Evolutionary conservation across 2,888 invertebrate genomes (phyloP), one percentile per base, ranked within the genome.

Genomic region (Apamea anceps): DNA sequence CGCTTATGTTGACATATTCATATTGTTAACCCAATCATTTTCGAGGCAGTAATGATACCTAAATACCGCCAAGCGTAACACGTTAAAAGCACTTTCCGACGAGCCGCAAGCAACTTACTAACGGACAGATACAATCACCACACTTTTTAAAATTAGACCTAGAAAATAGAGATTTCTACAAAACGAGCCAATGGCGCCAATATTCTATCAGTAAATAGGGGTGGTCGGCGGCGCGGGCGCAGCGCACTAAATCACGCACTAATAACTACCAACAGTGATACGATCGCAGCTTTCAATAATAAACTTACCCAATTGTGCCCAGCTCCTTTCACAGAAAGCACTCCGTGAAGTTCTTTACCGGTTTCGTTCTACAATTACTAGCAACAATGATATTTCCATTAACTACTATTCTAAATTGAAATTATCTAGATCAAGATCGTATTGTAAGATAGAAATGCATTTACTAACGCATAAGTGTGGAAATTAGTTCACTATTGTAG

Each of bases 201-300:
- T 93, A 92, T 90, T 93, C 92, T 93, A 91, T 93, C 92, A 91
- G 93, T 93, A 94, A 94, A 93, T 93, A 93, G 94, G 95, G 95
- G 95, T 95, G 95, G 95, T 94, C 94, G 91, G 90, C 89, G 87
- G 91, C 90, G 90, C 90, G 87, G 89, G 88, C 89, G 88, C 86
- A 90, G 87, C 88, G 91, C 93, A 95, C 94, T 96, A 96, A 96
- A 96, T 96, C 96, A 96, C 91, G 89, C 90, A 91, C 95, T 96
- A 96, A 96, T 96, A 96, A 96, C 96, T 93, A 95, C 92, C 90
- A 90, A 90, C 92, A 89, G 89, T 92, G 96, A 96, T 96, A 96
- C 93, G 91, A 96, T 96, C 96, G 93, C 87, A 88, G 93, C 96
- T 96, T 96, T 96, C 96, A 96, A 96, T 96, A 95, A 95, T 94